Conservation (phyloP, 2,888 invertebrate genomes). For the Cataglyphis altisquamis region DNA sequence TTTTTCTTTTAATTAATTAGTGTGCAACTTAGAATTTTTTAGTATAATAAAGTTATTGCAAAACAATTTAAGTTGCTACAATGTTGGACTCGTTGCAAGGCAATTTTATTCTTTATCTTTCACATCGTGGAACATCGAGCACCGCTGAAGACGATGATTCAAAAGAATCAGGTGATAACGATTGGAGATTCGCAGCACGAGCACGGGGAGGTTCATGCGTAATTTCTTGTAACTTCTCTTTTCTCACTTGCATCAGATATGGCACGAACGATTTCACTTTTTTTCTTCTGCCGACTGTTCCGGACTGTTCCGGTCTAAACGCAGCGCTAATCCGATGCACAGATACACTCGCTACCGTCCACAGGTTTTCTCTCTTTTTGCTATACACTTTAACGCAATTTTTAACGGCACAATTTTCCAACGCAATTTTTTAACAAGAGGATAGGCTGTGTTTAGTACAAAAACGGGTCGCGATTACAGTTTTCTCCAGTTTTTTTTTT, state of each 20-base stretch:
- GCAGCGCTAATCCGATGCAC: conserved; percentile 48
- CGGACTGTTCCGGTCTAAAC: conserved; percentile 36
- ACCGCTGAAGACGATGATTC: conserved; percentile 5
- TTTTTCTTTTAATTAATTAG: background rate
- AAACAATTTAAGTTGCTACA: background rate
- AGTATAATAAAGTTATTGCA: background rate
- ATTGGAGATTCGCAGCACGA: conserved; percentile 39
- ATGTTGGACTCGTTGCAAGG: background rate
- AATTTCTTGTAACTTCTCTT: conserved; percentile 20
- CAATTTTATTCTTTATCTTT: background rate
- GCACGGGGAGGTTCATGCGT: background rate
- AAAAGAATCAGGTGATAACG: conserved; percentile 15
- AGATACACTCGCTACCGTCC: conserved; percentile 32
- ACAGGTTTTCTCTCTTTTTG: background rate
- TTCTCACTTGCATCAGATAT: conserved; percentile 41
- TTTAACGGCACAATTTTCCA: conserved; percentile 31
- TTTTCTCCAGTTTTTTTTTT: conserved; percentile 1
- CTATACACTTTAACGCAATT: conserved; percentile 30
- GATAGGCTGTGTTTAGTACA: conserved; percentile 35
- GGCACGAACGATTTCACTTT: conserved; percentile 32
- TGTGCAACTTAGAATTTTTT: background rate
- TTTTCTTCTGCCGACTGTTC: conserved; percentile 1
- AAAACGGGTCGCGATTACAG: conserved; percentile 27
- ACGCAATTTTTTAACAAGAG: background rate
- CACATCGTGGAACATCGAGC: conserved; percentile 47